Evolutionary conservation across 2,113 vertebrate species (phyloP), one percentile per base, ranked within the genome.

Genomic region (Typhlomys cinereus): DNA sequence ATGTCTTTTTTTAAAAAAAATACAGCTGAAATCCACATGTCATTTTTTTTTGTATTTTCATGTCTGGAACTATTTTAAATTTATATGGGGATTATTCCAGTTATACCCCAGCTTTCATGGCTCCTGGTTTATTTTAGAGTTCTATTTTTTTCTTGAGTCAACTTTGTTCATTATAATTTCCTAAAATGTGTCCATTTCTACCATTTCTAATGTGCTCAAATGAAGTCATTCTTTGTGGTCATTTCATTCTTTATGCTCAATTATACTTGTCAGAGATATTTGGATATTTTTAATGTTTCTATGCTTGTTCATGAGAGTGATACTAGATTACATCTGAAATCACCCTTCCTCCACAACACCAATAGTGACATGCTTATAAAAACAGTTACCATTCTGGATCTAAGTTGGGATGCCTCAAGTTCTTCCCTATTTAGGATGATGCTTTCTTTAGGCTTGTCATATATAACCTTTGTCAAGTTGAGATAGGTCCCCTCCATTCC

Each of bases 41-140:
- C 75, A 84, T 80, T 57, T 79, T 79, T 91, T 89, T 86, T 84
- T 85, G 41, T 66, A 64, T 57, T 89, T 94, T 79, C 93, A 34
- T 12, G 50, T 52, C 36, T 90, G 69, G 41, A 75, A 12, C 5
- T 90, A 6, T 93, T 93, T 89, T 87, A 46, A 69, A 4, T 61
- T 80, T 62, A 84, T 44, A 59, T 52, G 27, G 62, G 10, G 11
- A 66, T 67, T 13, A 74, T 91, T 95, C 84, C 70, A 5, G 79
- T 84, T 70, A 41, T 0, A 41, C 9, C 90, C 13, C 46, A 87
- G 23, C 39, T 80, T 88, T 81, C 84, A 89, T 69, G 61, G 23
- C 13, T 85, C 79, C 18, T 92, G 66, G 25, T 74, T 90, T 80
- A 83, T 79, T 91, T 91, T 75, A 83, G 31, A 70, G 84, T 84